Base-by-base conservation (phyloP, 2,888 invertebrate species). In the Oscheius onirici region DNA sequence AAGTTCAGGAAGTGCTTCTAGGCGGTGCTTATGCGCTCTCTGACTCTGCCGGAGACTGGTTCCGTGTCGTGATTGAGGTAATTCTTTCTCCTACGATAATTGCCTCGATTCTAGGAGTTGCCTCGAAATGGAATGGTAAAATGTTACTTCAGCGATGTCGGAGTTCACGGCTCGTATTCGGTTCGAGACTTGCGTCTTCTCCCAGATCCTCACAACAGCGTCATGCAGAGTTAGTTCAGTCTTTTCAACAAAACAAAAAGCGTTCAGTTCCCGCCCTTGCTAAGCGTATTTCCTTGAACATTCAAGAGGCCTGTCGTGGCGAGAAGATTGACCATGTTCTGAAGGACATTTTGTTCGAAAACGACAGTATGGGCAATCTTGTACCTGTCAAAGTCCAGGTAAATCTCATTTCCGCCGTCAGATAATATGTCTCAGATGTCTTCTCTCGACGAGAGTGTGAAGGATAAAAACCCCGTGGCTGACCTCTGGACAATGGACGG, bases 111-210 rank as follows among this genome's bases (percentile, higher is more conserved):
- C 24, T 58, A 74, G 44, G 72, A 77, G 20, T 71, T 75, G 13
- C 79, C 79, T 10, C 74, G 74, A 22, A 71, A 77, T 26, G 79
- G 79, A 20, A 69, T 70, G 24, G 73, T 81, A 46, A 61, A 76
- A 41, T 81, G 81, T 28, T 78, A 73, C 52, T 81, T 81, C 63
- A 72, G 74, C 3, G 81, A 81, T 46, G 79, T 81, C 24, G 81
- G 81, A 13, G 78, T 81, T 3, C 72, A 73, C 17, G 81, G 78
- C 22, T 57, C 69, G 15, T 81, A 75, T 43, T 77, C 79, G 1
- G 76, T 81, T 15, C 65, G 73, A 1, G 77, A 74, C 17, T 66
- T 81, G 3, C 51, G 79, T 10, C 63, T 77, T 0, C 67, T 81
- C 2, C 79, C 79, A 3, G 73, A 75, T 26, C 68, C 75, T 10